A percentile compares a stretch with the other conserved stretches of the same genome.
Conservation (phyloP, 1,140 invertebrate species). For the Drosophila fuyamai region DNA sequence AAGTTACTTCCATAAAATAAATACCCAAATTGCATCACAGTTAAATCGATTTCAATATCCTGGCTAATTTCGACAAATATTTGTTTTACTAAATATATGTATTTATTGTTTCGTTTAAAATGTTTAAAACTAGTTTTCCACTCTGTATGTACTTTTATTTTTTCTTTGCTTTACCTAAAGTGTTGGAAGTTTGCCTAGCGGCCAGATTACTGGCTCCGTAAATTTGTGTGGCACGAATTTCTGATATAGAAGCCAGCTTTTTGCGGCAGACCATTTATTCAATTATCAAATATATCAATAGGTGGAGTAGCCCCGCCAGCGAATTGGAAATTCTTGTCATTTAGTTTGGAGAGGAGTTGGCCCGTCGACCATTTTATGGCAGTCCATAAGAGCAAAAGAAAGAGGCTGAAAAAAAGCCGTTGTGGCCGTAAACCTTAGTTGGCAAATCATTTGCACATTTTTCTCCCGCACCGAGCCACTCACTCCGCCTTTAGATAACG, state of each 20-base stretch:
- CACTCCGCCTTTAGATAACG: slow-evolving; percentile 51
- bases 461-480: slow-evolving; percentile 20
- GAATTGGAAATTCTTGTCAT: slow-evolving; percentile 18
- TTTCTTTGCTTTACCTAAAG: not conserved
- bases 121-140: not conserved
- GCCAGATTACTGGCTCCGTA: slow-evolving; percentile 4
- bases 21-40: too few relatives aligned
- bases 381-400: slow-evolving; percentile 13
- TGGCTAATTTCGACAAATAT: too few relatives aligned
- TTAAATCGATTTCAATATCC: too few relatives aligned
- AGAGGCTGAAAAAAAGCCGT: slow-evolving; percentile 41
- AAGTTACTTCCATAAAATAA: too few relatives aligned
- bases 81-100: too few relatives aligned
- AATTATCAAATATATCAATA: slow-evolving; percentile 53
- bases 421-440: slow-evolving; percentile 44
- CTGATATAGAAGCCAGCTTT: not conserved
- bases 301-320: slow-evolving; percentile 19
- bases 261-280: slow-evolving; percentile 25
- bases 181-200: not conserved
- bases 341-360: slow-evolving; percentile 6
- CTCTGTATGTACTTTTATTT: not conserved
- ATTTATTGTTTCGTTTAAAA: too few relatives aligned
- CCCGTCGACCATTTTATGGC: slow-evolving; percentile 7
- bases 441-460: slow-evolving; percentile 55
- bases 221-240: slow-evolving; percentile 29